Base-by-base conservation (phyloP, 2,113 vertebrate species). In the Strix aluco region DNA sequence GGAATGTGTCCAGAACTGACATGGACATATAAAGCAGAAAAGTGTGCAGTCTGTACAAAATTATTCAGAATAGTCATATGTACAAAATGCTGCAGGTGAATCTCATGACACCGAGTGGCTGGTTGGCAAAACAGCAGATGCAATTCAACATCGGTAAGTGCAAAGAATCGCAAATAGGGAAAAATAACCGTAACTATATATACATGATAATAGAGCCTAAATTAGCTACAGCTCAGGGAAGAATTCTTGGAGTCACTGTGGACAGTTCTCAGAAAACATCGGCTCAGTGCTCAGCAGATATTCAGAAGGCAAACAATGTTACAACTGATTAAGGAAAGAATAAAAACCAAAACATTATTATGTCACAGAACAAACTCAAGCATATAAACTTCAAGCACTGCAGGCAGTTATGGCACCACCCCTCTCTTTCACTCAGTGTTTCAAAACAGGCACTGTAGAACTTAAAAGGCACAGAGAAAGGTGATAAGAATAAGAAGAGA, bases 401-500 rank as follows among this genome's bases (percentile, higher is more conserved):
- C 29, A 89, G 52, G 21, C 89, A 91, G 66, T 11, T 69, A 84
- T 32, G 22, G 71, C 44, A 90, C 52, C 77, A 83, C 47, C n/a
- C 38, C 87, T 79, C 84, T 72, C 78, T 61, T 57, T 67, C 4
- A 3, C 23, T 85, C 81, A 75, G 52, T 19, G 20, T 75, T 96
- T 92, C 81, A 87, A 65, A 87, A 55, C 38, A 78, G 52, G 42
- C 69, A 51, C 30, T 13, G 10, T 6, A 44, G 57, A 79, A 94
- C 27, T 81, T 81, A 78, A 95, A 86, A 96, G 59, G 47, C 69
- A 89, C 2, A 49, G 54, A 65, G 73, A 82, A 75, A 71, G 58
- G 58, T 80, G 62, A 11, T 46, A 96, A 77, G 42, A 88, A 74
- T 80, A 92, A 70, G 62, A 92, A 89, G 70, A 87, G 66, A 96